A percentile compares a stretch with the other conserved stretches of the same genome.
Conservation (phyloP, 2,888 invertebrate genomes). For the Taphrorychus bicolor region DNA sequence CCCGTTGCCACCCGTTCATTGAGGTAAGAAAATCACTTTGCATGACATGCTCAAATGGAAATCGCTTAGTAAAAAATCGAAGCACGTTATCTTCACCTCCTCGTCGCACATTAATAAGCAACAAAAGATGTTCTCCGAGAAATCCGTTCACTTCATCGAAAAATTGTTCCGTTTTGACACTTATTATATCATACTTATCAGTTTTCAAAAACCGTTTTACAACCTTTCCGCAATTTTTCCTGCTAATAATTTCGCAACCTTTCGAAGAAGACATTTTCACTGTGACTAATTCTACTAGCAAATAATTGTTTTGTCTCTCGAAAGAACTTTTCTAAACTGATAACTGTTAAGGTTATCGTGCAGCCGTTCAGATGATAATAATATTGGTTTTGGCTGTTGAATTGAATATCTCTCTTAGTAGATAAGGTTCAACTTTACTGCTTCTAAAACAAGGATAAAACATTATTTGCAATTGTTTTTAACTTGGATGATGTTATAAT, state of each 20-base stretch:
- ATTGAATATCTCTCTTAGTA: no score
- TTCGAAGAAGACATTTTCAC: background rate
- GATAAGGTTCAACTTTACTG: no score
- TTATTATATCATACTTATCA: background rate
- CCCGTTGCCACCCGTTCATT: conserved; percentile 34
- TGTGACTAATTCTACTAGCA: no score
- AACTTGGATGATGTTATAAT: no score
- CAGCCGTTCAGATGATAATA: no score
- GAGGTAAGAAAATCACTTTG: conserved; percentile 30
- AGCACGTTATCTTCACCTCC: conserved; percentile 1
- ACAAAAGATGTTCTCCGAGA: conserved; percentile 36
- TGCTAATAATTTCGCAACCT: background rate
- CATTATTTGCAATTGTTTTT: no score
- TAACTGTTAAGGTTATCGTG: no score
- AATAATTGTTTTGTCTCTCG: no score
- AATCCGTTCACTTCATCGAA: conserved; percentile 38
- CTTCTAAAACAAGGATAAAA: no score
- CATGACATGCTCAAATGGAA: conserved; percentile 28
- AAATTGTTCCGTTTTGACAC: conserved; percentile 16
- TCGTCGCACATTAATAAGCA: conserved; percentile 15
- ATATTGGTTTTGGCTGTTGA: no score
- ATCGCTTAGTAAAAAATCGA: conserved; percentile 33
- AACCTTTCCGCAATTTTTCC: background rate
- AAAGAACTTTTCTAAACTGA: no score
- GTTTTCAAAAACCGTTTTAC: background rate